Base-by-base conservation (phyloP, 37 sponge, comb jelly and placozoan species). In the Cliona cf. orientalis region DNA sequence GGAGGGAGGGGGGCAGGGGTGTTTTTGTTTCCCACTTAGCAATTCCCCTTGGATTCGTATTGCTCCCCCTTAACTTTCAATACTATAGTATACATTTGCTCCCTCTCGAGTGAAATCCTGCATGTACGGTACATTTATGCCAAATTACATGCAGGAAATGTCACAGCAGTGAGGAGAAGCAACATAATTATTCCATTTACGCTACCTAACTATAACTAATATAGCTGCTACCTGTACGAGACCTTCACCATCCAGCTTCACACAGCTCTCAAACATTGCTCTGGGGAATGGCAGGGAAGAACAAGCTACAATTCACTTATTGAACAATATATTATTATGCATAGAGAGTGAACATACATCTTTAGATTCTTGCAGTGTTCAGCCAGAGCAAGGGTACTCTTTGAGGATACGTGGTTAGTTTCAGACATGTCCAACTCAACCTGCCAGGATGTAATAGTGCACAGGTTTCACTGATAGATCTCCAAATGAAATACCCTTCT, bases 201-300 rank as follows among this genome's bases (percentile, higher is more conserved):
- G n/a, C n/a, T n/a, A n/a, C n/a, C n/a, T n/a, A n/a, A n/a, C n/a
- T n/a, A n/a, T n/a, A n/a, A n/a, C n/a, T n/a, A n/a, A n/a, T n/a
- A n/a, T n/a, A n/a, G n/a, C n/a, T 35, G 37, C 21, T 69, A 92
- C 93, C 75, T 80, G 69, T 5, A 75, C 23, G 23, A 92, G 45
- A 40, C 93, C 93, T 42, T 68, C 59, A 0, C 93, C 93, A 81
- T 84, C 69, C 7, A 92, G 76, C 40, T 34, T 55, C 32, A 81
- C 73, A 75, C 88, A 81, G 34, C 81, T 80, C 29, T 92, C 93
- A 80, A 92, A 84, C 7, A 28, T 55, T 34, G 62, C 93, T 53
- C 93, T 92, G 42, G n/a, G n/a, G n/a, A n/a, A n/a, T n/a, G n/a
- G n/a, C 2, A 72, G 9, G 21, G 31, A 41, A 32, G 44, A 87